Conservation (phyloP, 2,888 invertebrate species). For the Tolmerus cingulatus region DNA sequence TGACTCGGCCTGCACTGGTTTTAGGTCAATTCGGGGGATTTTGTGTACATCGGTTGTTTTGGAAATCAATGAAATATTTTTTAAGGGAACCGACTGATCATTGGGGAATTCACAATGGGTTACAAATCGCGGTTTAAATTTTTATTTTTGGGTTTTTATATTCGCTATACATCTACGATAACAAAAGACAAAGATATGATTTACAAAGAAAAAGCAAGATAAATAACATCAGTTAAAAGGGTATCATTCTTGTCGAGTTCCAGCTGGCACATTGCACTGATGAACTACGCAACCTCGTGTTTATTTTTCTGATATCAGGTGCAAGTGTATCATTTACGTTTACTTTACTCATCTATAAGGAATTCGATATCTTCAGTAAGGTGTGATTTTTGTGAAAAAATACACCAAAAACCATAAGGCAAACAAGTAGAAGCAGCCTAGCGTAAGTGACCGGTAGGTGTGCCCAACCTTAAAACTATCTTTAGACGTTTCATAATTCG, state of each 20-base stretch:
- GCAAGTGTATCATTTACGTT: background rate
- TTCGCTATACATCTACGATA: background rate
- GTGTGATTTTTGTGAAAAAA: background rate
- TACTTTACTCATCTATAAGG: background rate
- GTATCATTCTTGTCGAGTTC: background rate
- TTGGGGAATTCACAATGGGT: background rate
- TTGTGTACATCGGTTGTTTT: background rate
- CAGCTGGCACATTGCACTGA: background rate
- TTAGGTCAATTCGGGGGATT: background rate
- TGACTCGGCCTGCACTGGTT: background rate
- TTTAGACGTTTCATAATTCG: background rate
- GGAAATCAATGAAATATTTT: background rate
- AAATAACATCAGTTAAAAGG: background rate
- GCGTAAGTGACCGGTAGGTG: background rate
- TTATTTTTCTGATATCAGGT: background rate
- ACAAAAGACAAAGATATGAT: background rate
- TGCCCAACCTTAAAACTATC: background rate
- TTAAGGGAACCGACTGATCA: background rate
- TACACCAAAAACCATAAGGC: background rate
- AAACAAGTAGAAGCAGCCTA: background rate
- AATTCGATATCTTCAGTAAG: background rate
- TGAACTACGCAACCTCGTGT: background rate
- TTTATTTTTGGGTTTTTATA: background rate
- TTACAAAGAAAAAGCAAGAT: background rate
- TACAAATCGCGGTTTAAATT: background rate